These are phyloP conservation scores for Antheraea assamensis DNA, from an alignment of 2,888 invertebrate genomes.

Conservation along the genomic window DNA sequence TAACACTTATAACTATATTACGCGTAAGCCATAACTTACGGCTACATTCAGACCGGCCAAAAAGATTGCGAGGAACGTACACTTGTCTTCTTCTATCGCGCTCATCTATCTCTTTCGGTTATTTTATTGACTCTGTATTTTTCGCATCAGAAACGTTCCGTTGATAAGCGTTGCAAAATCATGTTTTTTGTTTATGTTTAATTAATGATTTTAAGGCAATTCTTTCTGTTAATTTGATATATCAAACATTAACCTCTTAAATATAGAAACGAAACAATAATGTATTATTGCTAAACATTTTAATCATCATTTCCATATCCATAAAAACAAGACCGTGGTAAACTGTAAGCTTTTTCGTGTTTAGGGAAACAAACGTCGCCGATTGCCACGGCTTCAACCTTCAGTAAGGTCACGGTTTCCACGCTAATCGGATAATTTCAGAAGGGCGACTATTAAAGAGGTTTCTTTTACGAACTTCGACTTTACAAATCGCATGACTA, in stretches of 20 bases:
- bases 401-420: conserved; percentile 60
- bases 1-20: no score
- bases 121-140: neutral
- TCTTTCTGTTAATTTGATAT: neutral
- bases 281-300: neutral
- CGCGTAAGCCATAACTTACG: no score
- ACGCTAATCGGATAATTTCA: conserved; percentile 58
- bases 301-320: conserved; percentile 10
- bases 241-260: neutral
- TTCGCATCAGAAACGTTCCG: neutral
- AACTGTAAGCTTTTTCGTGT: conserved; percentile 32
- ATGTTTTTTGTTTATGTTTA: neutral
- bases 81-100: neutral
- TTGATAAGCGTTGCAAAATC: neutral
- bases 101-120: neutral
- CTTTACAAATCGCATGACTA: conserved; percentile 17
- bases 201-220: neutral
- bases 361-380: conserved; percentile 51
- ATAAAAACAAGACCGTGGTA: neutral
- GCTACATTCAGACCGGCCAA: no score
- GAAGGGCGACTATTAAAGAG: conserved; percentile 45
- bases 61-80: no score
- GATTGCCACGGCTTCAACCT: conserved; percentile 67
- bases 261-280: neutral
- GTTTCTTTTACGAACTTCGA: conserved; percentile 55